Base-by-base conservation (phyloP, 2,113 vertebrate genomes). In the Gavialis gangeticus region DNA sequence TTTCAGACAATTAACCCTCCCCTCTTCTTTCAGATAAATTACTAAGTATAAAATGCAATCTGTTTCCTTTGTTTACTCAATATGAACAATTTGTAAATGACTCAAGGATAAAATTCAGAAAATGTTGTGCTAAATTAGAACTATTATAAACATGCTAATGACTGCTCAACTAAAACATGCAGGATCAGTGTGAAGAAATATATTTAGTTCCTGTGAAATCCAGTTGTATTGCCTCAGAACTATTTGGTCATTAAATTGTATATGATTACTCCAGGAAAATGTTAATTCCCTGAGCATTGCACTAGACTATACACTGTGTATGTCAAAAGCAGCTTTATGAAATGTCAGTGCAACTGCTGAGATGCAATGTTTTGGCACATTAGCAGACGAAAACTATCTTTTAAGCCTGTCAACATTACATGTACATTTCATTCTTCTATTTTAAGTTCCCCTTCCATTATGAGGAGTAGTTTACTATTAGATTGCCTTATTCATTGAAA, bases 31-130 rank as follows among this genome's bases (percentile, higher is more conserved):
- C 98, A 98, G 97, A 98, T 98, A 98, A 98, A 98, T 98, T 98
- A 97, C 98, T 98, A 98, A 98, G 98, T 98, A 98, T 98, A 98
- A 98, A 98, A 98, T 98, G 98, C 98, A 98, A 98, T 98, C 98
- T 98, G 97, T 98, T 98, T 98, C 98, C 97, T 98, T 98, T 98
- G 98, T 98, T 98, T 98, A 98, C 93, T 98, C 98, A 98, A 98
- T 98, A 98, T 98, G 98, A 98, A 98, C 98, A 98, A 98, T 98
- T 98, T 98, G 98, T 98, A 98, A 98, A 98, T 98, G 98, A 98
- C 98, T 98, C 98, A 98, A 98, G 98, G 97, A 98, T 98, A 98
- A 98, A 98, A 98, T 98, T 98, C 98, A 98, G 97, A 98, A 98
- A 98, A 98, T 98, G 98, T 98, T 98, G 97, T 98, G 97, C 98